Conservation (phyloP, 1,140 invertebrate species). For the Drosophila sp. region DNA sequence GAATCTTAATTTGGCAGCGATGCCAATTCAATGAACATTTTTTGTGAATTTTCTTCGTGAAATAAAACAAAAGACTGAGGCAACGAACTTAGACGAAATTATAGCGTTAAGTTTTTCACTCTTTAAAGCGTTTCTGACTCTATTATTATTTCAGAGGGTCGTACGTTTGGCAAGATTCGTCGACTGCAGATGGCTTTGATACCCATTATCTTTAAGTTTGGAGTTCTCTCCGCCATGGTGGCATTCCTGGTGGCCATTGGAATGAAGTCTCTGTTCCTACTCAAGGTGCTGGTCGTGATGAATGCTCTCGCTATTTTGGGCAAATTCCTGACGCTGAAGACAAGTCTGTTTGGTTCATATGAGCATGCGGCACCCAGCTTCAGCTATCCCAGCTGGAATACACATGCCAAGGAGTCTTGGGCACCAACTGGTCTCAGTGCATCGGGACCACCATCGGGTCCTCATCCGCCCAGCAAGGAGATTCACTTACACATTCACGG, state of each 20-base stretch:
- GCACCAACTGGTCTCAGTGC: conserved; percentile 40
- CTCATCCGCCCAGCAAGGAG: conserved; percentile 72
- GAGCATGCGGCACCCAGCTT: conserved; percentile 69
- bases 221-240: conserved; percentile 85
- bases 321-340: conserved; percentile 77
- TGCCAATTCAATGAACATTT: conserved; percentile 35
- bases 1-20: conserved; percentile 25
- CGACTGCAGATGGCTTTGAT: conserved; percentile 85
- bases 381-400: conserved; percentile 74
- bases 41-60: conserved; percentile 7
- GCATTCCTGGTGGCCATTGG: conserved; percentile 84
- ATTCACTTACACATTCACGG: conserved; percentile 83
- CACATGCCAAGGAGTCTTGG: conserved; percentile 67
- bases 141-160: conserved; percentile 56
- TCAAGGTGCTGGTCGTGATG: conserved; percentile 82
- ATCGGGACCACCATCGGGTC: neutral
- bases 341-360: conserved; percentile 59
- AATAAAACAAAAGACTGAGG: conserved; percentile 67
- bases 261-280: conserved; percentile 85
- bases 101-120: conserved; percentile 8
- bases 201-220: conserved; percentile 86
- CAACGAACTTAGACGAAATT: conserved; percentile 54
- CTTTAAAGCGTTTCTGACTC: conserved; percentile 4
- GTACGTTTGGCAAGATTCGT: conserved; percentile 84
- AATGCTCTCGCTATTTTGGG: conserved; percentile 76